Percentiles rank a stretch among this genome's conserved stretches.
These are phyloP conservation scores for Artibeus lituratus DNA, from an alignment of 2,797 vertebrate genomes.

Conservation along the genomic window DNA sequence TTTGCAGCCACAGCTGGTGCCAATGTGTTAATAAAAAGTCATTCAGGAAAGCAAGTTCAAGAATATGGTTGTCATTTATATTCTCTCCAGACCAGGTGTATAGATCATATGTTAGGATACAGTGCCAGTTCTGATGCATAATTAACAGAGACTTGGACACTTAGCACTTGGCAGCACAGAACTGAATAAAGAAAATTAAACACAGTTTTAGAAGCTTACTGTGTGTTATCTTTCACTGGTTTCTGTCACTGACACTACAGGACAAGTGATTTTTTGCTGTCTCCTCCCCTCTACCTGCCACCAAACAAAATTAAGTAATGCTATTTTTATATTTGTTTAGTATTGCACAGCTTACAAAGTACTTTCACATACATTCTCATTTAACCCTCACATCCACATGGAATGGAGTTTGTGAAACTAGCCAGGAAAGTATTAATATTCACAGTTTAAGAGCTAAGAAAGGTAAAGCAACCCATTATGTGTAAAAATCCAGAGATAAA, in stretches of 20 bases:
- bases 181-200: slow-evolving; percentile 53
- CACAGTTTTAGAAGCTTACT: slow-evolving; percentile 56
- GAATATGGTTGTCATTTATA: slow-evolving; percentile 41
- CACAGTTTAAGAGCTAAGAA: slow-evolving; percentile 22
- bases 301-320: neutral
- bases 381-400: neutral
- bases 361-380: neutral
- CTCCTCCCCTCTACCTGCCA: neutral
- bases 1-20: slow-evolving; percentile 71
- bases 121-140: slow-evolving; percentile 40
- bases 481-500: neutral
- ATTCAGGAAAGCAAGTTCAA: slow-evolving; percentile 56
- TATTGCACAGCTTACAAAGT: neutral
- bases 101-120: slow-evolving; percentile 53
- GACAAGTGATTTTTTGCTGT: neutral
- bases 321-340: neutral
- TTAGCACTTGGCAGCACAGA: slow-evolving; percentile 35
- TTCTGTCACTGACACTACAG: slow-evolving; percentile 18
- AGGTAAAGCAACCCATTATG: neutral
- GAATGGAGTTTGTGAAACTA: neutral
- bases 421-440: neutral
- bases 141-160: slow-evolving; percentile 32
- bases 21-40: slow-evolving; percentile 70
- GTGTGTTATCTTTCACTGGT: slow-evolving; percentile 31
- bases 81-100: slow-evolving; percentile 61